These are phyloP conservation scores for Fistularia commersonii DNA, from an alignment of 2,797 vertebrate species.

Conservation along the genomic window DNA sequence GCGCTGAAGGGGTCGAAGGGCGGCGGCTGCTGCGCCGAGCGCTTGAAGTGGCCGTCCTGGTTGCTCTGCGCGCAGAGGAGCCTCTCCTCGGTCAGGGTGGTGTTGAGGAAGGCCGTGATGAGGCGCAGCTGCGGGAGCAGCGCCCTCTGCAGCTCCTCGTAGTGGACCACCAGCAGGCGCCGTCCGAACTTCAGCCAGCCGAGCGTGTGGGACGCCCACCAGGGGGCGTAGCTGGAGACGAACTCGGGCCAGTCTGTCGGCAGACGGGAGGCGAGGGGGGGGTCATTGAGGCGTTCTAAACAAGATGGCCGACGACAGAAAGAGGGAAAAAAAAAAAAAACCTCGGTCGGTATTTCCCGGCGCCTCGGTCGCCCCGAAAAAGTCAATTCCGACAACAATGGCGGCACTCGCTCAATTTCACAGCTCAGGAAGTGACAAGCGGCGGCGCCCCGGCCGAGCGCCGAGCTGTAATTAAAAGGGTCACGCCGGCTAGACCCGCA, in stretches of 20 bases:
- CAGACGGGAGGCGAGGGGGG: background rate
- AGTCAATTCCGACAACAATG: too few relatives aligned
- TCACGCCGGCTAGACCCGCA: too few relatives aligned
- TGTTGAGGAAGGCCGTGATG: slow-evolving; percentile 85
- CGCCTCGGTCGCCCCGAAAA: too few relatives aligned
- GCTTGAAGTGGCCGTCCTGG: slow-evolving; percentile 92
- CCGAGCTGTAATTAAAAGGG: too few relatives aligned
- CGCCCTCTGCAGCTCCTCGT: slow-evolving; percentile 85
- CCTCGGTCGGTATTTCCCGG: too few relatives aligned
- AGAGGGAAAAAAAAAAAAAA: too few relatives aligned
- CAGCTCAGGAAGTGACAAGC: too few relatives aligned
- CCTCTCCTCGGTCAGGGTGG: slow-evolving; percentile 82
- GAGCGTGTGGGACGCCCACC: slow-evolving; percentile 93
- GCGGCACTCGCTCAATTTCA: too few relatives aligned
- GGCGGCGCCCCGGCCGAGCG: too few relatives aligned
- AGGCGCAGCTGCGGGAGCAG: slow-evolving; percentile 82
- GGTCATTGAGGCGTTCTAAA: too few relatives aligned
- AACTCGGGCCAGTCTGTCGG: slow-evolving; percentile 92
- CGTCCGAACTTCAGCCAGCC: slow-evolving; percentile 90
- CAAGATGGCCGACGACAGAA: too few relatives aligned
- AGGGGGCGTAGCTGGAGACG: slow-evolving; percentile 91
- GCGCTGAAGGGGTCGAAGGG: slow-evolving; percentile 87
- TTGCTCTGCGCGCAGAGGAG: slow-evolving; percentile 91
- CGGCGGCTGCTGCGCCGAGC: slow-evolving; percentile 70
- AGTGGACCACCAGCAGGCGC: slow-evolving; percentile 86